These are phyloP conservation scores for Morelia viridis DNA, from an alignment of 2,797 vertebrate genomes.

Conservation along the genomic window DNA sequence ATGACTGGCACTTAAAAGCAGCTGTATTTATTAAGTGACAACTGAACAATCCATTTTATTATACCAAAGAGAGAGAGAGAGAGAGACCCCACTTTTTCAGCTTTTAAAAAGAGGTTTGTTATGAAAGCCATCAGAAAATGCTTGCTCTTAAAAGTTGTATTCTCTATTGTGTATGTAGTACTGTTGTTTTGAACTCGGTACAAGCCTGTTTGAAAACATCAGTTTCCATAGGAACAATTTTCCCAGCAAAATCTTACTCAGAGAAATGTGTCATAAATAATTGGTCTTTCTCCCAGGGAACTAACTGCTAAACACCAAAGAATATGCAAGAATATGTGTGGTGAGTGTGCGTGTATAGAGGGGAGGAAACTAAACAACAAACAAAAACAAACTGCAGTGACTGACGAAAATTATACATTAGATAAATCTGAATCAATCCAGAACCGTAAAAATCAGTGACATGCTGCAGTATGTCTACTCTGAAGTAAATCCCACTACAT, in stretches of 20 bases:
- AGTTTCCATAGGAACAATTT: conserved; percentile 79
- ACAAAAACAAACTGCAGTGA: conserved; percentile 27
- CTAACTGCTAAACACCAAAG: conserved; percentile 67
- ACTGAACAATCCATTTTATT: conserved; percentile 36
- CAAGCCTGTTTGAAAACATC: conserved; percentile 72
- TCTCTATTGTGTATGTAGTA: conserved; percentile 62
- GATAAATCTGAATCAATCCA: conserved; percentile 16
- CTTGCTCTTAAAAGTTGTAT: conserved; percentile 59
- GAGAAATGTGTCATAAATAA: conserved; percentile 76
- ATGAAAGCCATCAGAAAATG: conserved; percentile 60
- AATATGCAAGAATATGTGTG: conserved; percentile 59
- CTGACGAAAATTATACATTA: conserved; percentile 17
- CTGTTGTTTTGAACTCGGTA: conserved; percentile 71
- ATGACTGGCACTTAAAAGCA: not conserved
- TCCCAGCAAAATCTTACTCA: conserved; percentile 71
- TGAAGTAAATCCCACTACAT: not conserved
- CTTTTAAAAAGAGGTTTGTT: conserved; percentile 45
- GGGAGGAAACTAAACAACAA: conserved; percentile 46
- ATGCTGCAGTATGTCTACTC: not conserved
- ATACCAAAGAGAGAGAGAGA: not conserved
- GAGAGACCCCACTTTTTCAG: conserved; percentile 44
- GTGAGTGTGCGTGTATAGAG: conserved; percentile 15
- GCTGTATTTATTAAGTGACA: conserved; percentile 34
- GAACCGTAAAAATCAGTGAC: not conserved
- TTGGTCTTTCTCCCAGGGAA: conserved; percentile 66